A percentile compares a stretch with the other conserved stretches of the same genome.
Conservation (phyloP, 2,888 invertebrate species). For the Nephrotoma appendiculata region DNA sequence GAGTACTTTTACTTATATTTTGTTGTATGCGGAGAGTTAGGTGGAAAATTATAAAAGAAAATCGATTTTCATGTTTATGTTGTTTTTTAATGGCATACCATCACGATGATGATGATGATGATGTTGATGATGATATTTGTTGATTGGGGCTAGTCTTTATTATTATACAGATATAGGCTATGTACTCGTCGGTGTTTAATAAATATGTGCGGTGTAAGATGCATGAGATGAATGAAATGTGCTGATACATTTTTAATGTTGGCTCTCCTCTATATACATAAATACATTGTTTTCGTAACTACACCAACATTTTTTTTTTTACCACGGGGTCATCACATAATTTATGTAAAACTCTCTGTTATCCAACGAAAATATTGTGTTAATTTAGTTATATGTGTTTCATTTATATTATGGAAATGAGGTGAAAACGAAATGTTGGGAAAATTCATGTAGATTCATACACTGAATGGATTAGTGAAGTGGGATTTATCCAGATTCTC, state of each 20-base stretch:
- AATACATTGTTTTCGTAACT: not conserved
- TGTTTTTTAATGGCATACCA: not conserved
- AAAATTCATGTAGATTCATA: not conserved
- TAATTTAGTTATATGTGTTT: not conserved
- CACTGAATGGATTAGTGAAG: not conserved
- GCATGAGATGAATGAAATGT: not conserved
- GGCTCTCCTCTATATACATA: not conserved
- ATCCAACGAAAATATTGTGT: not conserved
- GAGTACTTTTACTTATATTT: constrained; percentile 37
- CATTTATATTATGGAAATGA: not conserved
- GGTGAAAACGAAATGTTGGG: not conserved
- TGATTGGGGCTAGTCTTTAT: not conserved
- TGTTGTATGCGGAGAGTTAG: not conserved
- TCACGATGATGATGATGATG: not conserved
- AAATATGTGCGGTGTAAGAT: not conserved
- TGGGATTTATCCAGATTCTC: not conserved
- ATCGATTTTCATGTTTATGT: not conserved
- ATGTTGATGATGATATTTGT: not conserved
- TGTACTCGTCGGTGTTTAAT: too few relatives aligned
- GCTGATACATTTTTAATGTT: not conserved
- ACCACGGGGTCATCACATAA: not conserved
- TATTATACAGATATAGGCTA: not conserved
- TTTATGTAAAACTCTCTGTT: not conserved
- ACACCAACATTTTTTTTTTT: not conserved
- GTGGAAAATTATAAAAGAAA: not conserved